Percentiles rank a stretch among this genome's conserved stretches.
Evolutionary conservation across 2,113 vertebrate genomes (phyloP).

Genomic region (Anser cygnoides): DNA sequence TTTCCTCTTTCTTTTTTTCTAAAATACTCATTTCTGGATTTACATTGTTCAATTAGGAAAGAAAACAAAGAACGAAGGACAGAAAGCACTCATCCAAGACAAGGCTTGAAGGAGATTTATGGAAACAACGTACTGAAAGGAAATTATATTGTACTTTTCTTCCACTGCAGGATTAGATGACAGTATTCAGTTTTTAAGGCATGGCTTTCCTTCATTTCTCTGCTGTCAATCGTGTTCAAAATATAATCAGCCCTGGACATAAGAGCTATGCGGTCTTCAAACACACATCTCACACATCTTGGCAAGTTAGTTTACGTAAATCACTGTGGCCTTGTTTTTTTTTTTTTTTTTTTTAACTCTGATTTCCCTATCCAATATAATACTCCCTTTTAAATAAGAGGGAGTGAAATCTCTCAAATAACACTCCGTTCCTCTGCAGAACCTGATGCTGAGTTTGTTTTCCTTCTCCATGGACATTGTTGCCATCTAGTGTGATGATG

Average conservation of each 20-base stretch:
- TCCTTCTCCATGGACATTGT: background rate
- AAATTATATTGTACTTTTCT: background rate
- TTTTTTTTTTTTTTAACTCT: background rate
- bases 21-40: background rate
- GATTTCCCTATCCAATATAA: background rate
- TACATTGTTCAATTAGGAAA: background rate
- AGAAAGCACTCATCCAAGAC: background rate
- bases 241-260: background rate
- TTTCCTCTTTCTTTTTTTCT: background rate
- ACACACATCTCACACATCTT: background rate
- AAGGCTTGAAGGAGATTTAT: background rate
- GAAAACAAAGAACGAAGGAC: background rate
- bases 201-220: background rate
- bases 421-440: background rate
- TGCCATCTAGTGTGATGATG: background rate
- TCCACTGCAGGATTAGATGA: background rate
- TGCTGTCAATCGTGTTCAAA: background rate
- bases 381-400: background rate
- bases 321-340: background rate
- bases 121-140: background rate
- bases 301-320: background rate
- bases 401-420: background rate
- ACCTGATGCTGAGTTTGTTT: background rate
- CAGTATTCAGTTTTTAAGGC: background rate
- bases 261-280: background rate